Conservation (phyloP, 2,797 vertebrate genomes). For the Otus scops region DNA sequence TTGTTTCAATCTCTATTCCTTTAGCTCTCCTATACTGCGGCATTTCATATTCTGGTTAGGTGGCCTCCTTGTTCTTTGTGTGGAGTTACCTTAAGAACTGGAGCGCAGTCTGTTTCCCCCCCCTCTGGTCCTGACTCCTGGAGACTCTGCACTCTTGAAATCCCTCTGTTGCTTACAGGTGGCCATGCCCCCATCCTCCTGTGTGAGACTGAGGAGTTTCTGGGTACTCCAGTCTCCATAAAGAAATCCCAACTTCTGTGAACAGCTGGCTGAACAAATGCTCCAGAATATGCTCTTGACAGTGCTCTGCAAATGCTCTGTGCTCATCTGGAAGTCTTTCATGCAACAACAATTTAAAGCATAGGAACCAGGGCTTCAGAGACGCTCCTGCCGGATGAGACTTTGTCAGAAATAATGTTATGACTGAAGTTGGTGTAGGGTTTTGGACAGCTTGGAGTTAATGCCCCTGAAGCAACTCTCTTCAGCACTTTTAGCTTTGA, state of each 20-base stretch:
- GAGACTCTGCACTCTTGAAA: background rate
- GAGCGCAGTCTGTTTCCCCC: background rate
- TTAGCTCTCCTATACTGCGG: background rate
- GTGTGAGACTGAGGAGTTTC: background rate
- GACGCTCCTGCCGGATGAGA: background rate
- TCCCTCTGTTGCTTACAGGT: background rate
- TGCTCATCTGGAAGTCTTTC: background rate
- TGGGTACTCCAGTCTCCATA: background rate
- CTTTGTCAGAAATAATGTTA: background rate
- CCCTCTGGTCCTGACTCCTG: background rate
- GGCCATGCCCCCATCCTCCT: background rate
- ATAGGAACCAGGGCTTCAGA: background rate
- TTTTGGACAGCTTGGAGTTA: background rate
- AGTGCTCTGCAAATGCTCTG: background rate
- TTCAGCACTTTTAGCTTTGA: background rate
- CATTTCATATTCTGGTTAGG: background rate
- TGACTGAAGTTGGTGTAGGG: background rate
- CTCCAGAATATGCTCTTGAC: background rate
- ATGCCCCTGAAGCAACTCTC: background rate
- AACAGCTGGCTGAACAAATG: background rate
- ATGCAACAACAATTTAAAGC: background rate
- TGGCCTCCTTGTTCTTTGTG: background rate
- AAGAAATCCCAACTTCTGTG: background rate
- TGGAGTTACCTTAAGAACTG: background rate
- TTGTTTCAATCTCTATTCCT: background rate